These are phyloP conservation scores for Ashinkailepas kermadecensis DNA, from an alignment of 2,888 invertebrate species.

Conservation along the genomic window DNA sequence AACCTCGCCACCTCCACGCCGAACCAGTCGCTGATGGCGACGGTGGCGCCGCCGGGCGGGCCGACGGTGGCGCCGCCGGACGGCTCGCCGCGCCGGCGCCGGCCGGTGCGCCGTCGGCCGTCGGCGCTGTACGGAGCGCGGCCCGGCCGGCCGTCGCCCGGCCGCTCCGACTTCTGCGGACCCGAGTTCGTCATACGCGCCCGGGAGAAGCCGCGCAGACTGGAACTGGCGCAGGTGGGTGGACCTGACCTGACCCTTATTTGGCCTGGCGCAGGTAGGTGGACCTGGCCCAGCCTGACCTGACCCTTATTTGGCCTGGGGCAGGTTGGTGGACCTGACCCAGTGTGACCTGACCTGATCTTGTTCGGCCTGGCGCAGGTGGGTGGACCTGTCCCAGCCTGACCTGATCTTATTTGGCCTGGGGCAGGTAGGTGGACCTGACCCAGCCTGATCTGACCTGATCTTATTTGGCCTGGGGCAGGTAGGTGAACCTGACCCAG, in stretches of 20 bases:
- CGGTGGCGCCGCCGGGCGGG: not conserved
- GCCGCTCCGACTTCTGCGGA: not conserved
- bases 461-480: too few species aligned
- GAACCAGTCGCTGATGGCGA: conserved; percentile 13
- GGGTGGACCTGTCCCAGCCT: too few species aligned
- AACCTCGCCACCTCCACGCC: conserved; percentile 15
- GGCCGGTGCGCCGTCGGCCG: not conserved
- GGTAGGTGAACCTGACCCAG: too few species aligned
- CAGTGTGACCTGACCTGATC: too few species aligned
- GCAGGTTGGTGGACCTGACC: too few species aligned
- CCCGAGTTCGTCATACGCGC: conserved; percentile 23
- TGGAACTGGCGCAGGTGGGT: conserved; percentile 13
- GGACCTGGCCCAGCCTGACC: too few species aligned
- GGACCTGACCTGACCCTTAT: too few species aligned
- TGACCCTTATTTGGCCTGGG: too few species aligned
- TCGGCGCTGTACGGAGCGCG: conserved; percentile 12
- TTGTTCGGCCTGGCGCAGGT: too few species aligned
- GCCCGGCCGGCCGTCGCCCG: not conserved
- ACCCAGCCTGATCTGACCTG: too few species aligned
- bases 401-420: not conserved
- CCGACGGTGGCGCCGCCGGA: not conserved
- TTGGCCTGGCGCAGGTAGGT: too few species aligned
- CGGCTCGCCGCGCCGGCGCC: not conserved
- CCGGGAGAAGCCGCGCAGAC: not conserved
- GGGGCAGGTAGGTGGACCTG: not conserved